phyloP scores from a whole-genome alignment of 2,797 vertebrate genomes.

The Intellagama lesueurii region DNA sequence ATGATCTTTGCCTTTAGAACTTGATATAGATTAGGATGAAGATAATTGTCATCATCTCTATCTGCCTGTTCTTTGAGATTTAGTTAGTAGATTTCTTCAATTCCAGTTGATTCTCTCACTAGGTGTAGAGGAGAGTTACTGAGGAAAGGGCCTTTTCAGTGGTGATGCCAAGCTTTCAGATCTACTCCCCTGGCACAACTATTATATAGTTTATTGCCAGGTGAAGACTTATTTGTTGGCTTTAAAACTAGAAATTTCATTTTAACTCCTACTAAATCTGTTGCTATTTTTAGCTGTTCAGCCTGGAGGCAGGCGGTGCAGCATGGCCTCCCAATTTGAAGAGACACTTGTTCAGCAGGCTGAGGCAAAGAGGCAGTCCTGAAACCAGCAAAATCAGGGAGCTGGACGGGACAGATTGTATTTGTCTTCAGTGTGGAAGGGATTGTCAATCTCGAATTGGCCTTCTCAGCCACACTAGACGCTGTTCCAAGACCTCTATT shows the following conservation, averaged over 20 bases:
- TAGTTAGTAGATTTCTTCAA: neutral
- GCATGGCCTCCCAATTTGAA: too few species aligned
- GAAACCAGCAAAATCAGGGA: too few species aligned
- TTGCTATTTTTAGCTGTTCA: too few species aligned
- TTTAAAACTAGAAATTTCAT: neutral
- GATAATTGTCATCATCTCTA: neutral
- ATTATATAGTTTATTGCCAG: neutral
- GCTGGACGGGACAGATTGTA: too few species aligned
- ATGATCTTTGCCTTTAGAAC: neutral
- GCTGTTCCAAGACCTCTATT: too few species aligned
- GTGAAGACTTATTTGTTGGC: neutral
- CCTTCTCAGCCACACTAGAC: too few species aligned
- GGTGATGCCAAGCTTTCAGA: neutral
- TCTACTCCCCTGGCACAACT: neutral
- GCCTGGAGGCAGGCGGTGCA: too few species aligned
- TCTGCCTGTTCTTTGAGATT: neutral
- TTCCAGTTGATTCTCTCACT: neutral
- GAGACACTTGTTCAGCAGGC: too few species aligned
- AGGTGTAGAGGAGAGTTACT: neutral
- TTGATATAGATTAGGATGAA: neutral
- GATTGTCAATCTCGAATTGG: too few species aligned
- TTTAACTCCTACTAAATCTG: too few species aligned
- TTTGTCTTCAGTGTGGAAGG: too few species aligned
- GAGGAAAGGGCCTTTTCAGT: neutral
- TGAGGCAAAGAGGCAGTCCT: too few species aligned